Evolutionary conservation across 2,797 vertebrate genomes (phyloP), one percentile per base, ranked within the genome.

Genomic region (Tolypeutes matacus): DNA sequence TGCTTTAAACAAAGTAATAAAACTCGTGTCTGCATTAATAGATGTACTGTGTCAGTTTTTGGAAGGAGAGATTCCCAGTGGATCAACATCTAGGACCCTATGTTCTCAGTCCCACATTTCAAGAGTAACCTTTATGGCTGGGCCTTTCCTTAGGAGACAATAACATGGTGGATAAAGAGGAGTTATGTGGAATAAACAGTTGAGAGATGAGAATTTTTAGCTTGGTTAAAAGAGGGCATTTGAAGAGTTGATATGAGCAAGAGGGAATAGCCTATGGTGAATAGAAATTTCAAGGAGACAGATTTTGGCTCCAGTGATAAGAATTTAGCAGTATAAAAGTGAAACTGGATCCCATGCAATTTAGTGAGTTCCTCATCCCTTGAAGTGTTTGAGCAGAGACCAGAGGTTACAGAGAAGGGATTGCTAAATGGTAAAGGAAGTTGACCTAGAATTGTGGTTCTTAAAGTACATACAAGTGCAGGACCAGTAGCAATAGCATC

Each of bases 321-420:
- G 29, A 51, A 75, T 49, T 89, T 84, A 21, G 23, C 76, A 83
- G 29, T 42, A 25, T 39, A 87, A 72, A 10, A 72, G 69, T 39
- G 34, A 85, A 76, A 88, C 29, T 67, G 39, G 12, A 13, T 87
- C 42, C 62, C 18, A 91, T 62, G 8, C 14, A 94, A 49, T 85
- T 95, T 84, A 58, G 1, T 53, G 12, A 95, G 17, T 36, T 14
- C 64, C 29, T 90, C 46, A 69, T 64, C 3, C 51, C 75, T 73
- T 92, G 46, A 90, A n/a, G 34, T 39, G 34, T 56, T 70, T 93
- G 80, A 91, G 11, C 65, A 91, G 51, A 94, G 31, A 88, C 7
- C 51, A 75, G 83, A 86, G 25, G 2, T 58, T 81, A 67, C 7
- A 27, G n/a, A 56, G 70, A 64, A 53, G 10, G 42, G 31, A 56